Evolutionary conservation across 2,113 vertebrate species (phyloP).

Genomic region (Xyliphius kryptos): DNA sequence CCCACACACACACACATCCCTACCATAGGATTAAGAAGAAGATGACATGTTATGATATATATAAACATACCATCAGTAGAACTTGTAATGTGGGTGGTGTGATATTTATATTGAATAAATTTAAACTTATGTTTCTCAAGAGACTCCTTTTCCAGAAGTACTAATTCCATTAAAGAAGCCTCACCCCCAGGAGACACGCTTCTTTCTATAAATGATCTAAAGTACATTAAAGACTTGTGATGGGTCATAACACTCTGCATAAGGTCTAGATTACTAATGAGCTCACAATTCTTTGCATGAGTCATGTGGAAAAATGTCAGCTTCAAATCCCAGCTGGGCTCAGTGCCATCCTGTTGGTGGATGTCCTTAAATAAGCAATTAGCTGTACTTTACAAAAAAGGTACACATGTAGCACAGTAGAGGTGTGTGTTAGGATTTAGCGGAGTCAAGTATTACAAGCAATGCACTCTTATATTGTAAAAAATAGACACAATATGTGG

Average conservation of each 20-base stretch:
- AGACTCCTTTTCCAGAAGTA: neutral
- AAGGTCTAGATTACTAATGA: constrained; percentile 8
- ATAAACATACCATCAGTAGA: no score
- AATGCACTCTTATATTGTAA: no score
- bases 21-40: no score
- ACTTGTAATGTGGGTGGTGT: neutral
- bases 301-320: constrained; percentile 2
- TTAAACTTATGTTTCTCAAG: neutral
- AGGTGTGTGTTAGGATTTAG: neutral
- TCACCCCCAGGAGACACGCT: neutral
- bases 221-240: constrained; percentile 1
- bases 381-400: neutral
- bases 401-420: constrained; percentile 3
- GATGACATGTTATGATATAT: no score
- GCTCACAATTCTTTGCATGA: neutral
- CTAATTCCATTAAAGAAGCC: neutral
- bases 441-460: neutral
- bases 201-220: neutral
- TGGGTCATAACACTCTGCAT: constrained; percentile 1
- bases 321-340: constrained; percentile 18
- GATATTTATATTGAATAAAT: no score
- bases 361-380: constrained; percentile 14
- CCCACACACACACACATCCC: no score
- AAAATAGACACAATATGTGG: no score
- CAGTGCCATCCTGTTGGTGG: neutral